Percentiles rank a stretch among this genome's conserved stretches.
phyloP scores from a whole-genome alignment of 2,888 invertebrate genomes.

The Drosophila helvetica region DNA sequence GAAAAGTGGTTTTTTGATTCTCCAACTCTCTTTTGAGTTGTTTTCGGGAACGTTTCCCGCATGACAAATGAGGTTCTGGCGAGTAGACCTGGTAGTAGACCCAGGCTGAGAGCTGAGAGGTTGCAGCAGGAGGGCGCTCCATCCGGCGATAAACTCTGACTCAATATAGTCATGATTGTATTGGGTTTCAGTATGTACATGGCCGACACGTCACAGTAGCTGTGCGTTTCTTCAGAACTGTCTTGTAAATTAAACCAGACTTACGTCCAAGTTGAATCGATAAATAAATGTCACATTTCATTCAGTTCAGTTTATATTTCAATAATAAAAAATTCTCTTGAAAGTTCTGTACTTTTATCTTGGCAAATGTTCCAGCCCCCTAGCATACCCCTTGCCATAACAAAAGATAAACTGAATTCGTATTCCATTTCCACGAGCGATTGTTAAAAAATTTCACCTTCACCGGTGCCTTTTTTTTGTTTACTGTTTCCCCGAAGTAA shows the following conservation, averaged over 20 bases:
- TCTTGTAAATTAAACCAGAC: not conserved
- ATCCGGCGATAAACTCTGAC: constrained; percentile 36
- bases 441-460: constrained; percentile 59
- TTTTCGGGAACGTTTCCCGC: constrained; percentile 57
- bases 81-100: not conserved
- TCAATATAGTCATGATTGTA: constrained; percentile 13
- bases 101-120: constrained; percentile 19
- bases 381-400: not conserved
- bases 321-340: not conserved
- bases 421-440: constrained; percentile 32
- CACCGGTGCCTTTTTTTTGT: not conserved
- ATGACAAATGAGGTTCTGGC: constrained; percentile 53
- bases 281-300: not conserved
- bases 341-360: not conserved
- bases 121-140: constrained; percentile 17
- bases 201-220: constrained; percentile 15
- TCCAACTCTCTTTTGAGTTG: constrained; percentile 14
- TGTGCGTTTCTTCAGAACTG: not conserved
- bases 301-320: not conserved
- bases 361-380: not conserved
- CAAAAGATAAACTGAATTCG: constrained; percentile 36
- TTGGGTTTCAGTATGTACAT: not conserved
- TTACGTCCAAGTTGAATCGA: not conserved
- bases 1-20: constrained; percentile 26
- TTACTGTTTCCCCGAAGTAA: constrained; percentile 38